Evolutionary conservation across 2,797 vertebrate genomes (phyloP).

Genomic region (Nasua narica): DNA sequence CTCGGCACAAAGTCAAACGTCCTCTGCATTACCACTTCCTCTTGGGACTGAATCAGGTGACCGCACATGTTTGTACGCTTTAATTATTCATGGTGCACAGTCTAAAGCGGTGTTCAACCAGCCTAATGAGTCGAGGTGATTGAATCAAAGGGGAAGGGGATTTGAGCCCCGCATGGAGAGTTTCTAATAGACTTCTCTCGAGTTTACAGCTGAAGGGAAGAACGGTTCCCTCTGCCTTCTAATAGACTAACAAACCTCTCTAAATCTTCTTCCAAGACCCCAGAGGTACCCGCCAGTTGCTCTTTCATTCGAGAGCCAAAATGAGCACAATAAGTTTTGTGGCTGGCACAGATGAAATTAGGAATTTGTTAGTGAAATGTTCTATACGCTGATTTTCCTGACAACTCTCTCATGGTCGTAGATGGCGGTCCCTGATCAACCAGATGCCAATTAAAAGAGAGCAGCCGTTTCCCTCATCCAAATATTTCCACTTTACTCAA

Average conservation of each 20-base stretch:
- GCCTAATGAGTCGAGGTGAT: constrained; percentile 61
- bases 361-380: constrained; percentile 43
- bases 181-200: constrained; percentile 58
- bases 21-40: not conserved
- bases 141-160: constrained; percentile 62
- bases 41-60: constrained; percentile 46
- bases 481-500: constrained; percentile 62
- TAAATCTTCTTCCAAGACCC: constrained; percentile 61
- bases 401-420: constrained; percentile 48
- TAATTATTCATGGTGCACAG: constrained; percentile 68
- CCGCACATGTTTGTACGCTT: not conserved
- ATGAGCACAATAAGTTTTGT: constrained; percentile 55
- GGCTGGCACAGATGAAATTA: constrained; percentile 58
- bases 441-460: constrained; percentile 56
- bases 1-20: not conserved
- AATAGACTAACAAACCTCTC: constrained; percentile 58
- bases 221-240: constrained; percentile 25
- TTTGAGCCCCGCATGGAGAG: constrained; percentile 36
- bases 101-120: constrained; percentile 53
- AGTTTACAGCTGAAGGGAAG: constrained; percentile 64
- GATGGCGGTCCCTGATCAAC: constrained; percentile 49
- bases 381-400: constrained; percentile 36
- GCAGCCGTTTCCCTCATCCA: constrained; percentile 51
- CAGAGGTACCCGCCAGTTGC: constrained; percentile 59
- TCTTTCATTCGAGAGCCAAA: constrained; percentile 49